These are phyloP conservation scores for Cylas formicarius DNA, from an alignment of 1,140 invertebrate genomes.

Conservation along the genomic window DNA sequence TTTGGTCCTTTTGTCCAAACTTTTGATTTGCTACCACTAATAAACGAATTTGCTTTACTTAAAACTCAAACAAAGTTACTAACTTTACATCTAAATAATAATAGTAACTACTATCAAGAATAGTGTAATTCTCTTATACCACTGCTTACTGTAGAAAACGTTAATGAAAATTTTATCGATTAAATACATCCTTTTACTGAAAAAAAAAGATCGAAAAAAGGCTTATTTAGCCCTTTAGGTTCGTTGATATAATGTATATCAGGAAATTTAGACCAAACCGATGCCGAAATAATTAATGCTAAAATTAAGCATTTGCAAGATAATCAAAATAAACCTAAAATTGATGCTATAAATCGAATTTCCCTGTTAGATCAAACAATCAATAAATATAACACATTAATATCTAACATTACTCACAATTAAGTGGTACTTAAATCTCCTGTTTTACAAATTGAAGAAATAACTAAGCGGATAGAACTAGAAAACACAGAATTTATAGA, in stretches of 20 bases:
- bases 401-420: no score
- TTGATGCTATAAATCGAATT: no score
- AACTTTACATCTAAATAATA: constrained; percentile 3
- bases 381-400: no score
- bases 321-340: no score
- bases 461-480: no score
- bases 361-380: no score
- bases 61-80: constrained; percentile 3
- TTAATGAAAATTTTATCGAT: constrained; percentile 11
- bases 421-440: no score
- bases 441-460: no score
- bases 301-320: no score
- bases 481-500: no score
- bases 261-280: constrained; percentile 11
- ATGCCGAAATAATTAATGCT: no score
- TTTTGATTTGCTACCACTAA: constrained; percentile 1
- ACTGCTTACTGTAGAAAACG: constrained; percentile 6
- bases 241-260: constrained; percentile 12
- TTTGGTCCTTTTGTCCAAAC: no score
- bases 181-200: constrained; percentile 7
- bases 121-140: background rate
- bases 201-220: constrained; percentile 8
- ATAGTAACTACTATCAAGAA: constrained; percentile 6
- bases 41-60: constrained; percentile 3
- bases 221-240: constrained; percentile 12